Base-by-base conservation (phyloP, 1,140 invertebrate genomes). In the Eumaeus atala region DNA sequence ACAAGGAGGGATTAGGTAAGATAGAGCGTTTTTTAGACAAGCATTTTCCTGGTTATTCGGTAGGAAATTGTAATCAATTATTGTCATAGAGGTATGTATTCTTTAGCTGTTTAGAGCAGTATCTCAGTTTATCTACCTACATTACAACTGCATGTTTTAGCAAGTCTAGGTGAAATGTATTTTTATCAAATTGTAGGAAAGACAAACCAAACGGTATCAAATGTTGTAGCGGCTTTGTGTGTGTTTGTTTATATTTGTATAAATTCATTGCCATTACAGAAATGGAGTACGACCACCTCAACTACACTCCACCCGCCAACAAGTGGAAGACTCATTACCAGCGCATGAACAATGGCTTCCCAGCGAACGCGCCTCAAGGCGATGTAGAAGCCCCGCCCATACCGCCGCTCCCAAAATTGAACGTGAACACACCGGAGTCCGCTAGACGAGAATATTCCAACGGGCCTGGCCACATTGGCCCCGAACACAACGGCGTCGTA, bases 281-380 rank as follows among this genome's bases (percentile, higher is more conserved):
- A 72, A 85, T 92, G 65, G 93, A 95, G 74, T 97, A 97, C 66
- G 96, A 97, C 84, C 94, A 95, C 75, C 85, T 97, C 56, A 94
- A 96, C 75, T 95, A 96, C 73, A 93, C 92, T 10, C 90, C 95
- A 55, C 94, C 95, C 0, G 91, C 91, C 9, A 94, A 91, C 64
- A 92, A 93, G 14, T 91, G 92, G 87, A 95, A 95, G 73, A 92
- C 94, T 3, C 93, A 96, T 70, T 96, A 96, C 79, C 95, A 95
- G 74, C 89, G 92, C 60, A 94, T 95, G 92, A 88, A 88, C 4
- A 93, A 92, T 68, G 90, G 90, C 3, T 88, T 89, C 28, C 21
- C 68, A 18, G 52, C 37, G 12, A 56, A 12, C 34, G 10, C 57
- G 8, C 8, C 53, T 16, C 38, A 33, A 9, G 17, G 56, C 1